phyloP scores from a whole-genome alignment of 2,113 vertebrate genomes.

The Geococcyx californianus region DNA sequence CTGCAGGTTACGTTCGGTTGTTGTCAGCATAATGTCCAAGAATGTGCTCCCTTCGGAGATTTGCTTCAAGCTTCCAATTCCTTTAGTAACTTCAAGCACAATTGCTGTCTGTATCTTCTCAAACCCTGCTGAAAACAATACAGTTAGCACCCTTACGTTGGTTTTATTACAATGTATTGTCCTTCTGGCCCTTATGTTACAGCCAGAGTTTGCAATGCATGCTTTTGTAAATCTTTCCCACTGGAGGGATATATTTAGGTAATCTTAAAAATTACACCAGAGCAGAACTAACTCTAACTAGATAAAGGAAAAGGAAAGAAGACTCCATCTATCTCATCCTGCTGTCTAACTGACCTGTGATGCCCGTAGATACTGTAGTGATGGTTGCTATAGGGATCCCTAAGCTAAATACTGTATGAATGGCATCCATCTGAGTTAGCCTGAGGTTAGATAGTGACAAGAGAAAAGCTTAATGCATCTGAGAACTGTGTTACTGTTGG shows the following conservation, averaged over 20 bases:
- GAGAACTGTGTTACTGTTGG: conserved; percentile 20
- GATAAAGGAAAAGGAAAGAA: not conserved
- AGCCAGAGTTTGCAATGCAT: not conserved
- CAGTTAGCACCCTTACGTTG: not conserved
- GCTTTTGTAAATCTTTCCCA: not conserved
- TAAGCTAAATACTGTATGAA: conserved; percentile 9
- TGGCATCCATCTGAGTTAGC: conserved; percentile 46
- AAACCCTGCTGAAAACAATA: not conserved
- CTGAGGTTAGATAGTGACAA: not conserved
- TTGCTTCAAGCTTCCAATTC: not conserved
- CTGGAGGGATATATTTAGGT: not conserved
- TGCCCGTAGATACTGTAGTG: not conserved
- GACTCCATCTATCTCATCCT: not conserved
- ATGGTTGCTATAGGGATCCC: conserved; percentile 50
- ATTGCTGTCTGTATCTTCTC: not conserved
- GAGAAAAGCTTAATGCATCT: conserved; percentile 17
- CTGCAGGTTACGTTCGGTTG: not conserved
- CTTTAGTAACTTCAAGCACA: not conserved
- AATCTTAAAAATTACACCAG: not conserved
- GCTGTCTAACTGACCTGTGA: not conserved
- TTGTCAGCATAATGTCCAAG: not conserved
- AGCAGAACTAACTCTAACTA: not conserved
- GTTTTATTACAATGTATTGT: not conserved
- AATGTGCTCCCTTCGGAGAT: not conserved
- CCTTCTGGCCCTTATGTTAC: not conserved